phyloP scores from a whole-genome alignment of 1,140 invertebrate genomes.

The Macrotrachela quadricornifera region DNA sequence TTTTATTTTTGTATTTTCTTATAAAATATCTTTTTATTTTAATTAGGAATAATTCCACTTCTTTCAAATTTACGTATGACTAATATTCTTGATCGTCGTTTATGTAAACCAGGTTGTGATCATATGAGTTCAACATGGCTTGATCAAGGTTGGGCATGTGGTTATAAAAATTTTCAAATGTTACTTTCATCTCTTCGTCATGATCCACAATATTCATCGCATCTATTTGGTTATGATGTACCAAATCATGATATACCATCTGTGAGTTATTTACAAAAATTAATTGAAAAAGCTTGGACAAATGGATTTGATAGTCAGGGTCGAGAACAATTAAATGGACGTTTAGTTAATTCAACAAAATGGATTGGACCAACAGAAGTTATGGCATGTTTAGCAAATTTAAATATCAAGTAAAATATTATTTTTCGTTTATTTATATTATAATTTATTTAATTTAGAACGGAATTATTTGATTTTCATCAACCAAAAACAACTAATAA shows the following conservation, averaged over 20 bases:
- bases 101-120: constrained; percentile 39
- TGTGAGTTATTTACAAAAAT: constrained; percentile 53
- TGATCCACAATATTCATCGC: constrained; percentile 45
- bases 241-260: constrained; percentile 41
- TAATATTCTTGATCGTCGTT: background rate
- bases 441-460: constrained; percentile 13
- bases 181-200: constrained; percentile 54
- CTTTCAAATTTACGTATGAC: background rate
- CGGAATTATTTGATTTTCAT: constrained; percentile 62
- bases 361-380: constrained; percentile 57
- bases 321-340: constrained; percentile 56
- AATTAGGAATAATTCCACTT: background rate
- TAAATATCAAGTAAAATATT: constrained; percentile 20
- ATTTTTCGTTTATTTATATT: background rate
- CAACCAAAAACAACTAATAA: constrained; percentile 53
- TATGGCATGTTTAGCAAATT: constrained; percentile 18
- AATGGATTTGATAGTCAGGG: constrained; percentile 61
- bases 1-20: no score
- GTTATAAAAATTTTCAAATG: constrained; percentile 66
- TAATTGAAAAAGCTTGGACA: constrained; percentile 66
- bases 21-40: constrained; percentile 35
- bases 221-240: constrained; percentile 32
- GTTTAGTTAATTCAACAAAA: constrained; percentile 58
- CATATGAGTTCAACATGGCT: constrained; percentile 66
- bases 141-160: constrained; percentile 70